Evolutionary conservation across 2,888 invertebrate species (phyloP).

Genomic region (Cyclophora punctaria): DNA sequence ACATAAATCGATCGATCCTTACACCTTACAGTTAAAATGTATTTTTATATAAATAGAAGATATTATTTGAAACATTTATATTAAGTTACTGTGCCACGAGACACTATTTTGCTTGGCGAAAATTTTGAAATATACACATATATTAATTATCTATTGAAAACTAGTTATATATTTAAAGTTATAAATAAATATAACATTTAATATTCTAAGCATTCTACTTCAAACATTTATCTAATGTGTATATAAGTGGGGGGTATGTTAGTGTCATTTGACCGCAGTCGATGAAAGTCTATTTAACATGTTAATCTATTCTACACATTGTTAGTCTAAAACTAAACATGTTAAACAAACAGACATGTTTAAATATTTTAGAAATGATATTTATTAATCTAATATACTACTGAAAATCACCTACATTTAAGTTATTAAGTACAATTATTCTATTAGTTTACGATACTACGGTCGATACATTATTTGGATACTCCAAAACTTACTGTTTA

Average conservation of each 20-base stretch:
- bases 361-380: slow-evolving; percentile 68
- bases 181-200: slow-evolving; percentile 48
- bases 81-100: slow-evolving; percentile 54
- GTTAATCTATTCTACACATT: slow-evolving; percentile 71
- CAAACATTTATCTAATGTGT: slow-evolving; percentile 49
- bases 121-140: slow-evolving; percentile 34
- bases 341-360: slow-evolving; percentile 74
- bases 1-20: slow-evolving; percentile 73
- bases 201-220: slow-evolving; percentile 52
- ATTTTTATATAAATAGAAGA: slow-evolving; percentile 38
- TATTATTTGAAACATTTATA: slow-evolving; percentile 29
- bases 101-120: slow-evolving; percentile 75
- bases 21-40: slow-evolving; percentile 56
- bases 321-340: slow-evolving; percentile 74
- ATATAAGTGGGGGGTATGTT: slow-evolving; percentile 61
- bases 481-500: slow-evolving; percentile 45
- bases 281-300: slow-evolving; percentile 41
- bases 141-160: slow-evolving; percentile 36
- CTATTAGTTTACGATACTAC: slow-evolving; percentile 66
- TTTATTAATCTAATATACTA: slow-evolving; percentile 71
- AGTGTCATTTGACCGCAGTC: slow-evolving; percentile 44
- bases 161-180: slow-evolving; percentile 42
- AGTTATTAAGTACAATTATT: slow-evolving; percentile 67
- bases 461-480: slow-evolving; percentile 41
- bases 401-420: slow-evolving; percentile 57